phyloP scores from a whole-genome alignment of 2,888 invertebrate species.

The Cinara cedri region DNA sequence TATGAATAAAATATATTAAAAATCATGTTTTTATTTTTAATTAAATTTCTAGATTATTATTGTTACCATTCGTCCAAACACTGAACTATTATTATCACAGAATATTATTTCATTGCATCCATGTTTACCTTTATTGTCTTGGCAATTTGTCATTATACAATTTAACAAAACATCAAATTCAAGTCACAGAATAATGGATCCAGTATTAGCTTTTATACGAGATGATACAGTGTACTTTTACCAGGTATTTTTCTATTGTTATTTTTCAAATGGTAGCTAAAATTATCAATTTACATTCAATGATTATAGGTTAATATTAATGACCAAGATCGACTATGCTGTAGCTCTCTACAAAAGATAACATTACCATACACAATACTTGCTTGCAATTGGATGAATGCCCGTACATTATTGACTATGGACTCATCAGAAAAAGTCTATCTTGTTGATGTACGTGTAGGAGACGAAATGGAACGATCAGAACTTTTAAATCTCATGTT shows the following conservation, averaged over 20 bases:
- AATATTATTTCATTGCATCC: slow-evolving; percentile 73
- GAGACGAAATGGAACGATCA: slow-evolving; percentile 82
- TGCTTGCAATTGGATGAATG: slow-evolving; percentile 82
- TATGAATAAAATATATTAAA: background rate
- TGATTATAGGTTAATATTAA: slow-evolving; percentile 66
- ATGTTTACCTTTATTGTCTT: slow-evolving; percentile 87
- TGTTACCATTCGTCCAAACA: slow-evolving; percentile 77
- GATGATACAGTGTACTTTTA: slow-evolving; percentile 85
- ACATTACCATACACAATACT: slow-evolving; percentile 74
- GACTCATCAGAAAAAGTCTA: slow-evolving; percentile 86
- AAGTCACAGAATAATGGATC: slow-evolving; percentile 71
- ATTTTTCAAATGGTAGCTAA: slow-evolving; percentile 22
- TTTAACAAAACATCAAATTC: slow-evolving; percentile 68
- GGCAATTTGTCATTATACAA: slow-evolving; percentile 89
- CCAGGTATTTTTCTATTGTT: slow-evolving; percentile 67
- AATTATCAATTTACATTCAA: slow-evolving; percentile 5
- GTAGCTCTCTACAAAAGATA: slow-evolving; percentile 74
- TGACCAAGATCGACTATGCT: slow-evolving; percentile 67
- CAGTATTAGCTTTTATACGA: slow-evolving; percentile 87
- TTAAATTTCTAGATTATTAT: slow-evolving; percentile 70
- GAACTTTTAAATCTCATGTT: slow-evolving; percentile 82
- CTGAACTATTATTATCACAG: slow-evolving; percentile 80
- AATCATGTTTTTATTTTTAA: background rate
- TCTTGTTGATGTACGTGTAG: slow-evolving; percentile 85
- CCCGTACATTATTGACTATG: slow-evolving; percentile 80